Conservation (phyloP, 2,113 vertebrate genomes). For the Calidris pygmaea region DNA sequence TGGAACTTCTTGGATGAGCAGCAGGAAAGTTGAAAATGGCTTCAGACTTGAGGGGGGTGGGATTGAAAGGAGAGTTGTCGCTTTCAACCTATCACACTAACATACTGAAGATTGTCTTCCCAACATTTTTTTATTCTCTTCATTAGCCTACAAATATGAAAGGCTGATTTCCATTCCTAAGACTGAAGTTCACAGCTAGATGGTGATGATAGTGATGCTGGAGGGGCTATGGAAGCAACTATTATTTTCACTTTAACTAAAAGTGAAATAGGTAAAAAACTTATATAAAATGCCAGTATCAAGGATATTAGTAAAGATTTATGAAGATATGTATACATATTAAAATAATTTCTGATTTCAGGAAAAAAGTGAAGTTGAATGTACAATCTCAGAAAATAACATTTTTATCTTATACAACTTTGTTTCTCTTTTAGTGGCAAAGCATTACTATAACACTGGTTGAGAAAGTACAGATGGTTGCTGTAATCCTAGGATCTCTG, state of each 20-base stretch:
- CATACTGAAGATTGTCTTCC: neutral
- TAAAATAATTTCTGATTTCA: constrained; percentile 50
- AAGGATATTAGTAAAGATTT: constrained; percentile 2
- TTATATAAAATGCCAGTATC: neutral
- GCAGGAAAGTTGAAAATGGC: neutral
- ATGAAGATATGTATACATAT: constrained; percentile 24
- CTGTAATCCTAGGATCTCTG: constrained; percentile 93
- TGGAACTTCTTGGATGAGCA: neutral
- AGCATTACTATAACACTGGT: constrained; percentile 95
- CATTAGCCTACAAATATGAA: constrained; percentile 1
- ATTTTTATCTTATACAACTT: constrained; percentile 72
- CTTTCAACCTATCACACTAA: neutral
- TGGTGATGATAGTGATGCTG: neutral
- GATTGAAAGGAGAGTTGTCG: neutral
- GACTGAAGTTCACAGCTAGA: neutral
- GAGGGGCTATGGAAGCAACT: neutral
- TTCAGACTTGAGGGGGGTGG: neutral
- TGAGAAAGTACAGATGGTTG: constrained; percentile 97
- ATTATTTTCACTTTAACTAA: neutral
- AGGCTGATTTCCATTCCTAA: neutral
- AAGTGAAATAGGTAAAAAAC: neutral
- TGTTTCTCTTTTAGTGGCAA: constrained; percentile 90
- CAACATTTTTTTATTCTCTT: neutral
- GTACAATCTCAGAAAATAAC: constrained; percentile 48
- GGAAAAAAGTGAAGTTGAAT: constrained; percentile 50